Evolutionary conservation across 2,113 vertebrate species (phyloP), one percentile per base, ranked within the genome.

Genomic region (Calyptommatus sinebrachiatus): DNA sequence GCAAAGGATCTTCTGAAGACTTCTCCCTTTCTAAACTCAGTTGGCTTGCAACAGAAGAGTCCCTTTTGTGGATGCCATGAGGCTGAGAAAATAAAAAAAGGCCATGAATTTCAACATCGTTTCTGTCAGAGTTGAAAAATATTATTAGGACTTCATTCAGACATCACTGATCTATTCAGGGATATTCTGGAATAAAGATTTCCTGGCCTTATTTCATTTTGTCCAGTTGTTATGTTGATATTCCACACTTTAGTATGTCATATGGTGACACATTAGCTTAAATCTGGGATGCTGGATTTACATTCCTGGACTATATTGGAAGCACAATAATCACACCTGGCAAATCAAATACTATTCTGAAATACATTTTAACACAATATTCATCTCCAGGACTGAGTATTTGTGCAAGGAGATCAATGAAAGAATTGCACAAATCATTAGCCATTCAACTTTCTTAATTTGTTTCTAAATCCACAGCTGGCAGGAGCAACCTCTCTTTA

Each of bases 1-100:
- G 31, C 41, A 67, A 63, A 1, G 72, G 41, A 20, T 85, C 70
- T 11, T 91, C 91, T 0, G 29, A 73, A n/a, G 85, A 83, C 18
- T 94, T 95, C 74, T 96, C 94, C 0, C 89, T 93, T 16, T 95
- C 93, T 76, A 96, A 87, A 83, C 95, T 97, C 83, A 94, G 89
- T 88, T 96, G 96, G 91, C 94, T 97, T 0, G 41, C 93, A 82
- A 95, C 93, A 0, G 94, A 95, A 1, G 94, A 93, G 82, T 96
- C 95, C 77, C 93, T 94, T 31, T 88, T 88, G 80, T 95, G 92
- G 81, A 83, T 90, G 22, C 86, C 93, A 2, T 94, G 86, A 78
- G 95, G 83, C 97, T 99, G 71, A 9, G 85, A 14, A 57, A 83
- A 12, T 88, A 14, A 0, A 0, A 6, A n/a, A 18, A 20, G 65